phyloP scores from a whole-genome alignment of 2,797 vertebrate genomes.

The Fundulus diaphanus region DNA sequence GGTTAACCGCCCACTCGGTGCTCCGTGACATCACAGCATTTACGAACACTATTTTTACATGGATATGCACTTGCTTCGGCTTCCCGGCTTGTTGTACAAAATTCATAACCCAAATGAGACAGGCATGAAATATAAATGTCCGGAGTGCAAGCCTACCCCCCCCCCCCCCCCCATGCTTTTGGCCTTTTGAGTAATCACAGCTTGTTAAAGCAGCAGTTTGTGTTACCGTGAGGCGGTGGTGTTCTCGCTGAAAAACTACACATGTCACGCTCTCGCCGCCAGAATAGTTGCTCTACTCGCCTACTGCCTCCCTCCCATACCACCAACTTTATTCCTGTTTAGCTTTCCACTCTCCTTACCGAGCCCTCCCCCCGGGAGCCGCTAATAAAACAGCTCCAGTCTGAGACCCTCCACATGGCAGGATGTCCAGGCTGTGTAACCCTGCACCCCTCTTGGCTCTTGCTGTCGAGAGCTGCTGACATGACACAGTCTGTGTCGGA shows the following conservation, averaged over 20 bases:
- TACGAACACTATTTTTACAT: constrained; percentile 43
- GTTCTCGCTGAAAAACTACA: constrained; percentile 68
- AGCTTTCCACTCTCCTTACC: constrained; percentile 46
- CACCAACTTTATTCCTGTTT: constrained; percentile 68
- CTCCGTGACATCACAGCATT: constrained; percentile 39
- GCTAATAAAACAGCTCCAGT: constrained; percentile 75
- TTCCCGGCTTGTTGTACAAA: constrained; percentile 57
- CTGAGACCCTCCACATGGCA: constrained; percentile 61
- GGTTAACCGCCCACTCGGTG: constrained; percentile 37
- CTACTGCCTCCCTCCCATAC: constrained; percentile 10
- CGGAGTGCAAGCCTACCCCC: constrained; percentile 51
- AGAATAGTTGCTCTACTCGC: constrained; percentile 56
- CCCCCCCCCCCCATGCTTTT: constrained; percentile 31
- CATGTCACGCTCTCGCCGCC: constrained; percentile 65
- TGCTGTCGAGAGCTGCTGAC: constrained; percentile 74
- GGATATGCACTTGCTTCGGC: constrained; percentile 36
- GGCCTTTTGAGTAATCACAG: constrained; percentile 63
- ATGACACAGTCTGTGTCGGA: constrained; percentile 63
- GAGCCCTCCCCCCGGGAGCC: constrained; percentile 59
- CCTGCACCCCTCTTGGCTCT: constrained; percentile 53
- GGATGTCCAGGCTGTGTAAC: constrained; percentile 66
- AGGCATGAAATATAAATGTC: constrained; percentile 71
- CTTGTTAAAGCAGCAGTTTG: constrained; percentile 68
- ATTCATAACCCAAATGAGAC: constrained; percentile 60
- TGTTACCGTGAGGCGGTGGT: constrained; percentile 64